Evolutionary conservation across 2,113 vertebrate species (phyloP), one percentile per base, ranked within the genome.

Genomic region (Athene cunicularia): DNA sequence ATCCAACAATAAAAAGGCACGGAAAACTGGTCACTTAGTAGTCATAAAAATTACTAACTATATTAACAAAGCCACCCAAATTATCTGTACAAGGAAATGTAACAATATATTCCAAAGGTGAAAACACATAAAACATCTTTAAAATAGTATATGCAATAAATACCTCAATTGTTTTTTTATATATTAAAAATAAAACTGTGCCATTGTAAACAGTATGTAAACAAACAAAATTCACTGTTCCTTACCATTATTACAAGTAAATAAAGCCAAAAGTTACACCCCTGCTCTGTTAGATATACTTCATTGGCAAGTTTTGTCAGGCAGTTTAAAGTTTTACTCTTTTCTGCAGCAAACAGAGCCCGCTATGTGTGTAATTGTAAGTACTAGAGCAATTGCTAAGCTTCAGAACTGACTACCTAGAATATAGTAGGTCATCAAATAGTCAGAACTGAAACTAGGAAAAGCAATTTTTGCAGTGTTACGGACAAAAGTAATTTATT

Each of bases 161-260:
- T 99, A 99, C 99, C 95, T 99, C 98, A 98, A 98, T 98, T 98
- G 96, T 84, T 95, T 98, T 92, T 92, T 97, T 99, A 99, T 98
- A 98, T 99, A 98, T 98, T 97, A 98, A 99, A 99, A 99, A 99
- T 97, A 98, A 99, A 99, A 98, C 98, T 99, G 99, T 99, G 99
- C 98, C 98, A 99, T 99, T 99, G 99, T 99, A 99, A 99, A 99
- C 99, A 98, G 98, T 99, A 99, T 99, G 99, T 99, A 99, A 99
- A 99, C 99, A 99, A 99, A 99, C 98, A 97, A 99, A 99, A 99
- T 97, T 98, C 98, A 98, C 60, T 97, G 99, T 97, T 98, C 98
- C 98, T 98, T 98, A 98, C 97, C 98, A 84, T 97, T 97, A 98
- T 98, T 97, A 98, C 98, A 98, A 98, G 96, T 97, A 98, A 98